These are phyloP conservation scores for Athene noctua DNA, from an alignment of 2,113 vertebrate species.

Conservation along the genomic window DNA sequence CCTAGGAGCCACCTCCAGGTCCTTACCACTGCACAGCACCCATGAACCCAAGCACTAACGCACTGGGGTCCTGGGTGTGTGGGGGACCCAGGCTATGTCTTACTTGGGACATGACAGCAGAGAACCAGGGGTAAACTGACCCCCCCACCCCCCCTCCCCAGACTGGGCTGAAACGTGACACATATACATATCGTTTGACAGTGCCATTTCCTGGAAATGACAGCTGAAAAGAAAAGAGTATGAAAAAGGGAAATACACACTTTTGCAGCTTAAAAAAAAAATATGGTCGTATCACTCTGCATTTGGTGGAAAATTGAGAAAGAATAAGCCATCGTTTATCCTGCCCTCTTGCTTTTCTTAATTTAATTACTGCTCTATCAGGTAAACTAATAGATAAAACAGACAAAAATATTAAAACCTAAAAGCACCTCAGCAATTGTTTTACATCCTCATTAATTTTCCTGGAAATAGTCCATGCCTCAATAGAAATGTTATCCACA, in stretches of 20 bases:
- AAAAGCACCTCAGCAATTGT: background rate
- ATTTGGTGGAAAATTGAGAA: background rate
- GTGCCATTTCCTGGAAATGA: background rate
- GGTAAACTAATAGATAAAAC: background rate
- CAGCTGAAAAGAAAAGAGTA: background rate
- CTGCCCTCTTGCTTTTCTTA: background rate
- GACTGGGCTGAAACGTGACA: background rate
- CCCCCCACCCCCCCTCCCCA: accelerated
- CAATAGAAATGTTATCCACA: slow-evolving; percentile 24
- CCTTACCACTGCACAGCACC: background rate
- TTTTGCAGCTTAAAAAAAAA: background rate
- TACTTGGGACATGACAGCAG: accelerated
- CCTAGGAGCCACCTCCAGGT: background rate
- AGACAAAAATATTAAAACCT: background rate
- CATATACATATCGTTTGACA: background rate
- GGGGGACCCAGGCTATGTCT: background rate
- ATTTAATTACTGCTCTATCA: background rate
- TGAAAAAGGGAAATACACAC: background rate
- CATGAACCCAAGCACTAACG: accelerated
- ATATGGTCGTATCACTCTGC: background rate
- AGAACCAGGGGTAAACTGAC: background rate
- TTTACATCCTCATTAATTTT: slow-evolving; percentile 40
- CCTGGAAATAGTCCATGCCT: slow-evolving; percentile 10
- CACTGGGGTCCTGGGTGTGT: background rate
- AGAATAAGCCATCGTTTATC: background rate